These are phyloP conservation scores for Odontocerum albicorne DNA, from an alignment of 2,888 invertebrate genomes.

Conservation along the genomic window DNA sequence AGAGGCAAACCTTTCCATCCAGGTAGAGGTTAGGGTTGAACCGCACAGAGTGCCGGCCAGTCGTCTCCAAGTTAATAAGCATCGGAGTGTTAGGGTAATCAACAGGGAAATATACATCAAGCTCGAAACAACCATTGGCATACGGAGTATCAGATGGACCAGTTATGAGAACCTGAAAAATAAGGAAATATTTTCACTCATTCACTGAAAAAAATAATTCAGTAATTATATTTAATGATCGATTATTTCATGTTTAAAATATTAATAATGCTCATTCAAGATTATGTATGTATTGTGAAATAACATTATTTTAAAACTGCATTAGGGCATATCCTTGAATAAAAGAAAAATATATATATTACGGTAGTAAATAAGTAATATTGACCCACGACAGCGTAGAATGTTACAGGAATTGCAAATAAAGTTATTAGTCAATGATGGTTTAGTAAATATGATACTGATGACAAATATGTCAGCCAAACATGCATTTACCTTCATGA, in stretches of 20 bases:
- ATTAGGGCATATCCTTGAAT: no score
- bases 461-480: no score
- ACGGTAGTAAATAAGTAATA: no score
- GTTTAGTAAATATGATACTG: neutral
- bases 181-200: neutral
- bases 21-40: constrained; percentile 94
- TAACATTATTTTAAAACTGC: neutral
- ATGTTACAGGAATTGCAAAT: no score
- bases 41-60: constrained; percentile 84
- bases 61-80: constrained; percentile 89
- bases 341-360: no score
- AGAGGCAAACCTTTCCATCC: constrained; percentile 94
- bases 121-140: constrained; percentile 88
- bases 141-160: constrained; percentile 91
- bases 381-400: no score
- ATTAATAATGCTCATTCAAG: no score
- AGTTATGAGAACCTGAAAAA: constrained; percentile 78
- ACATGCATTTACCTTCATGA: constrained; percentile 82
- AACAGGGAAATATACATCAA: constrained; percentile 88
- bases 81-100: constrained; percentile 83
- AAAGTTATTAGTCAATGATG: neutral
- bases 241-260: no score
- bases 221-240: no score
- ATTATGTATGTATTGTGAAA: no score
- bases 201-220: neutral